Conservation (phyloP, 2,888 invertebrate genomes). For the Callimorpha dominula region DNA sequence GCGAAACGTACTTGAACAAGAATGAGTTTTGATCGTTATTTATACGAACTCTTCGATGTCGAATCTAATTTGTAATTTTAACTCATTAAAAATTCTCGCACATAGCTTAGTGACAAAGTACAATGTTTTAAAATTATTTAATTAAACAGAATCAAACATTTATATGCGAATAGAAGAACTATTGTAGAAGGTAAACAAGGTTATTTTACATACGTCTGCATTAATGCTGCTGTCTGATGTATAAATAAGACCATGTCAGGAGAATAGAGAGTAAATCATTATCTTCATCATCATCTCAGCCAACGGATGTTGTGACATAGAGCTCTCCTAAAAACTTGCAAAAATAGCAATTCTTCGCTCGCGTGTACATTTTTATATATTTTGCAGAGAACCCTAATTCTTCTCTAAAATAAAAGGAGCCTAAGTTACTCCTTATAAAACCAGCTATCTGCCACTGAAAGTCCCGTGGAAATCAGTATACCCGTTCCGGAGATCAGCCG, state of each 20-base stretch:
- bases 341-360: background rate
- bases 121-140: background rate
- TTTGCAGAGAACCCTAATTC: no score
- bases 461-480: no score
- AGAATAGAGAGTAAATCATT: background rate
- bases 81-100: background rate
- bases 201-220: background rate
- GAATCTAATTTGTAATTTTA: background rate
- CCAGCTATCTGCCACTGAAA: no score
- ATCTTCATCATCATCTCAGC: background rate
- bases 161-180: background rate
- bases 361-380: no score
- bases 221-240: background rate
- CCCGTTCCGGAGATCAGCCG: no score
- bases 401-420: no score
- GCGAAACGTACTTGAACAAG: background rate
- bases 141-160: background rate
- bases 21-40: background rate
- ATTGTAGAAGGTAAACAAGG: background rate
- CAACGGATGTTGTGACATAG: background rate
- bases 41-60: background rate
- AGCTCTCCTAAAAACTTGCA: background rate
- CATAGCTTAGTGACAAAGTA: background rate
- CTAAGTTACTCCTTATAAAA: no score
- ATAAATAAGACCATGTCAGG: background rate